phyloP scores from a whole-genome alignment of 2,113 vertebrate genomes.

The Parotia lawesii region DNA sequence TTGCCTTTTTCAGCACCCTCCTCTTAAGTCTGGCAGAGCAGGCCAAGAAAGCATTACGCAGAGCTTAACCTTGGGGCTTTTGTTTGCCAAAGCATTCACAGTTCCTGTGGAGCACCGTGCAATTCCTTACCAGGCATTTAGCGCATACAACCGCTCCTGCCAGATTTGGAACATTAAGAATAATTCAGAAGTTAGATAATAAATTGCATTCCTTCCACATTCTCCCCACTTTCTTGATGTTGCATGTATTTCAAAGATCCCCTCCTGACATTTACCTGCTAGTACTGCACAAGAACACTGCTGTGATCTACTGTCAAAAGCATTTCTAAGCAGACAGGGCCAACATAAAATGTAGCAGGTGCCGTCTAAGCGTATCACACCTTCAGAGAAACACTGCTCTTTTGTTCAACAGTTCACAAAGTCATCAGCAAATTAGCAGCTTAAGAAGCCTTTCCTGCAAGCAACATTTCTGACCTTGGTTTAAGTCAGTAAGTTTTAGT shows the following conservation, averaged over 20 bases:
- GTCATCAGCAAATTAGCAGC: neutral
- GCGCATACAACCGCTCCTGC: accelerated
- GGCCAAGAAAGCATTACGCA: neutral
- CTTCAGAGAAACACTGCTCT: neutral
- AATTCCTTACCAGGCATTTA: neutral
- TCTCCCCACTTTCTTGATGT: neutral
- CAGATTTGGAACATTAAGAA: neutral
- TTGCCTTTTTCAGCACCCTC: neutral
- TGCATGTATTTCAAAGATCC: neutral
- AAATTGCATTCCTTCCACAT: neutral
- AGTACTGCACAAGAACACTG: neutral
- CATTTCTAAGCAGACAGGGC: neutral
- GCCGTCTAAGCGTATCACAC: neutral
- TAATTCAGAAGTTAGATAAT: neutral
- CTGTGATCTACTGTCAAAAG: neutral
- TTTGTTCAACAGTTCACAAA: neutral
- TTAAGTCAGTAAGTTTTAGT: neutral
- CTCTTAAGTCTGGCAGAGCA: neutral
- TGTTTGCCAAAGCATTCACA: neutral
- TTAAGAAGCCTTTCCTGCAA: neutral
- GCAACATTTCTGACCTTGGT: neutral
- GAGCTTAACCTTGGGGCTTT: neutral
- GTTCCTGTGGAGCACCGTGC: neutral
- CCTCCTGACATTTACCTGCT: neutral
- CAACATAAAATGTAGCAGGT: neutral